Conservation (phyloP, 2,888 invertebrate genomes). For the Pollenia amentaria region DNA sequence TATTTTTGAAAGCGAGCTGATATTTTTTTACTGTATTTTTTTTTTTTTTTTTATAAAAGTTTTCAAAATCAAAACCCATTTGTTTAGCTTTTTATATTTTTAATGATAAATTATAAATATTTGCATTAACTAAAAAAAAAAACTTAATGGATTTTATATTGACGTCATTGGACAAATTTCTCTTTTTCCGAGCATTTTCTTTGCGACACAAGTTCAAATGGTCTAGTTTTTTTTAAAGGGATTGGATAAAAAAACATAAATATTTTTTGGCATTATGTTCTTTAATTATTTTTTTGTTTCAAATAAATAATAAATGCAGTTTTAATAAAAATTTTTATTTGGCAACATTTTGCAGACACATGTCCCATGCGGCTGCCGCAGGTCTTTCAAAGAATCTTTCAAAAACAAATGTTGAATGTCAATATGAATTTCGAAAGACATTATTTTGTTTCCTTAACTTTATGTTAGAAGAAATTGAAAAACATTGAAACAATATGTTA, state of each 20-base stretch:
- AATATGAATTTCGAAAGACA: conserved; percentile 22
- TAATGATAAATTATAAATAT: neutral
- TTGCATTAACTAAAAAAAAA: conserved; percentile 31
- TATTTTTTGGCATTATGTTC: neutral
- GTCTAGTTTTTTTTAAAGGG: neutral
- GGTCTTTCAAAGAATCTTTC: neutral
- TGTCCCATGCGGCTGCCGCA: conserved; percentile 11
- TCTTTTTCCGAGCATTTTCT: neutral
- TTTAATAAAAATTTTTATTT: conserved; percentile 38
- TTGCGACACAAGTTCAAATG: conserved; percentile 6
- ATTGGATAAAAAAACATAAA: neutral
- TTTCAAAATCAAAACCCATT: conserved; percentile 8
- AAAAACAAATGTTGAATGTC: conserved; percentile 55
- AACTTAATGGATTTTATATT: conserved; percentile 18
- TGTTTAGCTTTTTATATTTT: neutral
- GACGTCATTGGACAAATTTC: conserved; percentile 48
- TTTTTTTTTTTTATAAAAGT: neutral
- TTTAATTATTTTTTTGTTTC: neutral
- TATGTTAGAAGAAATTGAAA: neutral
- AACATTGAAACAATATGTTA: neutral
- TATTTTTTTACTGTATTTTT: neutral
- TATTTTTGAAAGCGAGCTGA: no score
- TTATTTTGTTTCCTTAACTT: neutral
- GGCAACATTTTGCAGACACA: conserved; percentile 41
- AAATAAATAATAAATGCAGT: conserved; percentile 12